Evolutionary conservation across 2,113 vertebrate species (phyloP), one percentile per base, ranked within the genome.

Genomic region (Phalacrocorax brasilianus): DNA sequence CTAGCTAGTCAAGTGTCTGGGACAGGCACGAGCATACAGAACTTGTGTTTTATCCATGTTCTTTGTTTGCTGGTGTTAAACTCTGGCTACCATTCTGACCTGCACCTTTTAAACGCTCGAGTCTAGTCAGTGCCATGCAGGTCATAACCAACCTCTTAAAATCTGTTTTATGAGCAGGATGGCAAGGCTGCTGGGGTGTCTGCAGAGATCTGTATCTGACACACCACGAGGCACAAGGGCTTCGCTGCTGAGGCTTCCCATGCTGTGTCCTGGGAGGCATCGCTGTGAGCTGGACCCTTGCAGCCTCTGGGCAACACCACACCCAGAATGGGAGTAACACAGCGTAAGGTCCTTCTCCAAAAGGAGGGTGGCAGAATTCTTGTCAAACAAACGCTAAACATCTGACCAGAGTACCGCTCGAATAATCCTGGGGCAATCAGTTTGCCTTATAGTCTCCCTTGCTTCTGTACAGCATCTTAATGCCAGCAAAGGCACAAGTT

Each of bases 261-360:
- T 1, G 20, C 32, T 53, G 23, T 1, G 45, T 47, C 45, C 45
- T 47, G 45, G 44, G 45, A 47, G 16, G 20, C 40, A 77, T 5
- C 0, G 0, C 68, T 40, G 17, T 40, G 67, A 3, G 3, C n/a
- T 59, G 71, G 30, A 75, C 20, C 9, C 33, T 52, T 12, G 8
- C 35, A 91, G 32, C 53, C 77, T 42, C n/a, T 4, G 19, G 32
- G 30, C 42, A 85, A 66, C 33, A 23, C 20, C 0, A 0, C 44
- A 67, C 6, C 9, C 32, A 45, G 23, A 80, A 23, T 9, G 52
- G 28, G 17, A 73, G 35, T 42, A 38, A 45, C 12, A 62, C 12
- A 79, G 22, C 1, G 1, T 14, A n/a, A 79, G 58, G 24, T 27
- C 16, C 47, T 49, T 55, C 35, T 63, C 49, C 28, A 50, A 72